Evolutionary conservation across 2,797 vertebrate species (phyloP).

Genomic region (Eulemur rubriventer): DNA sequence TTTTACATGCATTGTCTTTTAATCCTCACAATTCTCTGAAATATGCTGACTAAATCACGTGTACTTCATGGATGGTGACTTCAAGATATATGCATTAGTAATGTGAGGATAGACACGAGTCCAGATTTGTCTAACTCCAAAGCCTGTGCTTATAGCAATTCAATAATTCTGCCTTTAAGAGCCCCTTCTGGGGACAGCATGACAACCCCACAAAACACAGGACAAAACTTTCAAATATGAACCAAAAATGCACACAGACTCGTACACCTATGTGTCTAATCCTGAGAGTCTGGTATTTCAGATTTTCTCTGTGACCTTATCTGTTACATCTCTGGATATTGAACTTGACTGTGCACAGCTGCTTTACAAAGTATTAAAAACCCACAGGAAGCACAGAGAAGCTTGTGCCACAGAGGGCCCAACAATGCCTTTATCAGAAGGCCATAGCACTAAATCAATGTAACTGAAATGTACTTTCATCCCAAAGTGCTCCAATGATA

Average conservation of each 20-base stretch:
- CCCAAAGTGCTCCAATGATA: neutral
- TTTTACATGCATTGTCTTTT: neutral
- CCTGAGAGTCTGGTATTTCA: neutral
- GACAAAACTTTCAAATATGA: neutral
- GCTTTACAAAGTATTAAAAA: slow-evolving; percentile 54
- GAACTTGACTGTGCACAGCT: slow-evolving; percentile 36
- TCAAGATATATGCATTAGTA: neutral
- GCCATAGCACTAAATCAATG: slow-evolving; percentile 50
- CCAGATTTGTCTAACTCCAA: neutral
- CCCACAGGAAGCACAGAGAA: slow-evolving; percentile 18
- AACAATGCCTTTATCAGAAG: slow-evolving; percentile 37
- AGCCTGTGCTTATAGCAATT: neutral
- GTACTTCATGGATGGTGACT: neutral
- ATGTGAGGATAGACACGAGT: neutral
- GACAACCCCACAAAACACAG: neutral
- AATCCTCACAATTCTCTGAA: neutral
- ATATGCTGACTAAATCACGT: neutral
- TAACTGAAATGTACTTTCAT: slow-evolving; percentile 24
- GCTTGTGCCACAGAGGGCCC: neutral
- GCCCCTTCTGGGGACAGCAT: neutral
- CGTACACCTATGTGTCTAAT: neutral
- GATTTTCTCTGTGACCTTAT: slow-evolving; percentile 44
- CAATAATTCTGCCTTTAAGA: neutral
- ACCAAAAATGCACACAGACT: neutral
- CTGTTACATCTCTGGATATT: neutral